phyloP scores from a whole-genome alignment of 2,797 vertebrate genomes.

The Bradypodion pumilum region DNA sequence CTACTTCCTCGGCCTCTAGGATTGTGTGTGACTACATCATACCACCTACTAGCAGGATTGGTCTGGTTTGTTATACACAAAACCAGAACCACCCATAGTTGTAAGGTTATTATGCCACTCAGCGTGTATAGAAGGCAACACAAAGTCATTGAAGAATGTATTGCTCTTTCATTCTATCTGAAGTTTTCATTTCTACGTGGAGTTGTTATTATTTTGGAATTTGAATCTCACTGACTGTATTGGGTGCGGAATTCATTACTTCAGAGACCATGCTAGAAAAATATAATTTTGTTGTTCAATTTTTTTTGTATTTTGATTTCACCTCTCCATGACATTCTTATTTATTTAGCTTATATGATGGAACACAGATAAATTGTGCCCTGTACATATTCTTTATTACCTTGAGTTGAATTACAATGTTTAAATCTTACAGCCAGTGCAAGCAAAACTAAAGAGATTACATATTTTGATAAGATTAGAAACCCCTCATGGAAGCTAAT shows the following conservation, averaged over 20 bases:
- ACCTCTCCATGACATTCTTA: constrained; percentile 59
- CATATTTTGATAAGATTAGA: constrained; percentile 65
- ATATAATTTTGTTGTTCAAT: constrained; percentile 32
- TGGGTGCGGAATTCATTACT: constrained; percentile 41
- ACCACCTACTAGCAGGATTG: no score
- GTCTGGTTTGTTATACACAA: no score
- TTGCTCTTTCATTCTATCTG: constrained; percentile 26
- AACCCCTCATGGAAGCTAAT: constrained; percentile 57
- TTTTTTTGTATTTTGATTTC: constrained; percentile 47
- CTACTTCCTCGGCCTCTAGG: no score
- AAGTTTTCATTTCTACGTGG: constrained; percentile 5
- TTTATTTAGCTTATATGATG: constrained; percentile 61
- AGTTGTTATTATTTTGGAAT: constrained; percentile 43
- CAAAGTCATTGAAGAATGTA: neutral
- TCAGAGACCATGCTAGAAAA: constrained; percentile 39
- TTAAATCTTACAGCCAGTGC: constrained; percentile 54
- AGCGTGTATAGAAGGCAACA: constrained; percentile 30
- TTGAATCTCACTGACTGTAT: neutral
- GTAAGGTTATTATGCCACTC: neutral
- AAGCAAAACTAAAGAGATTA: constrained; percentile 67
- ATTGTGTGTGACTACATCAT: no score
- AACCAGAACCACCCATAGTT: no score
- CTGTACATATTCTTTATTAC: constrained; percentile 49
- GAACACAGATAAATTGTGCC: constrained; percentile 51
- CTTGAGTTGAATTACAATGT: constrained; percentile 59